These are phyloP conservation scores for Rhadinocentrus ornatus DNA, from an alignment of 2,797 vertebrate genomes.

Conservation along the genomic window DNA sequence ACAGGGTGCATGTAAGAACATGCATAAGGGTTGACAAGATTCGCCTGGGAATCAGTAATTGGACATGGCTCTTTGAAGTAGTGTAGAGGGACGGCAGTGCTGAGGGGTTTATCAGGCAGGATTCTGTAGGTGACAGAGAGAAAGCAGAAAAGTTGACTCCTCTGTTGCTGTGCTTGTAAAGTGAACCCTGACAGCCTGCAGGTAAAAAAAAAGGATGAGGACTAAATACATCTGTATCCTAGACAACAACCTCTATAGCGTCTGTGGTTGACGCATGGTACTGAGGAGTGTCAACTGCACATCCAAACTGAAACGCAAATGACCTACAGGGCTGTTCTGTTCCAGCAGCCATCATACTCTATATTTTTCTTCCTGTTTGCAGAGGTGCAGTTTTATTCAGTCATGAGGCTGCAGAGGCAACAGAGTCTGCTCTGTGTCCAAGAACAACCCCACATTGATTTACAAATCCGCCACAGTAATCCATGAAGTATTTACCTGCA, in stretches of 20 bases:
- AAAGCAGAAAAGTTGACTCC: conserved; percentile 15
- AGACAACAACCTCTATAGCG: conserved; percentile 30
- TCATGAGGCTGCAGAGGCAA: neutral
- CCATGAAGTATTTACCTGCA: neutral
- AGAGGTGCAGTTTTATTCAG: neutral
- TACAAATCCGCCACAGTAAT: neutral
- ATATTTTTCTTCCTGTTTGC: conserved; percentile 1
- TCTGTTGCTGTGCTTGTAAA: conserved; percentile 20
- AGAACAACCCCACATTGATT: neutral
- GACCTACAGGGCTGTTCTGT: conserved; percentile 19
- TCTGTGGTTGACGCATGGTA: conserved; percentile 13
- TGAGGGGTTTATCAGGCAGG: conserved; percentile 27
- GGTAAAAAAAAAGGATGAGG: conserved; percentile 39
- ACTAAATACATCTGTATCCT: conserved; percentile 43
- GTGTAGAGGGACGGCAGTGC: neutral
- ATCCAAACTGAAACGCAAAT: conserved; percentile 24
- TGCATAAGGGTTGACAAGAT: conserved; percentile 11
- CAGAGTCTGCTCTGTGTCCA: neutral
- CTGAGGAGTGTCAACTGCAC: conserved; percentile 3
- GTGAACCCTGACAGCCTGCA: conserved; percentile 32
- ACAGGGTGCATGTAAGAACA: neutral
- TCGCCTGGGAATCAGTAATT: conserved; percentile 31
- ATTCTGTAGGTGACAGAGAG: conserved; percentile 1
- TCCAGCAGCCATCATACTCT: conserved; percentile 16
- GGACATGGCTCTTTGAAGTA: conserved; percentile 19